Conservation (phyloP, 1,140 invertebrate species). For the Tribolium castaneum region DNA sequence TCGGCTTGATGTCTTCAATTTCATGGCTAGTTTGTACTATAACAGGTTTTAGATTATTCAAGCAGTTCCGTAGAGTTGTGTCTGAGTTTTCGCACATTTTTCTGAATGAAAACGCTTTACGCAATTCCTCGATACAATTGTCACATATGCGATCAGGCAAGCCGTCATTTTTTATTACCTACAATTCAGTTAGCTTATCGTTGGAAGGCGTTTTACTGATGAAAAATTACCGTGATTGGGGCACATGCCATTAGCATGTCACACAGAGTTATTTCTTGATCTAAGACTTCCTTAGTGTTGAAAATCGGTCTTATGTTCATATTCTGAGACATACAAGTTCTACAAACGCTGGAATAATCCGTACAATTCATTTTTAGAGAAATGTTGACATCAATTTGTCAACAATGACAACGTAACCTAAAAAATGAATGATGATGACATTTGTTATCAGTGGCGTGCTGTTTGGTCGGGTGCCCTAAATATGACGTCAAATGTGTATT, state of each 20-base stretch:
- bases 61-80: slow-evolving; percentile 44
- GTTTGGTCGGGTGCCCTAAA: too few species aligned
- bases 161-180: slow-evolving; percentile 54
- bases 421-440: too few species aligned
- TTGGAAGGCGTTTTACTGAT: not conserved
- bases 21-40: slow-evolving; percentile 19
- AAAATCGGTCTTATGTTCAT: slow-evolving; percentile 45
- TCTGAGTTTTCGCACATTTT: slow-evolving; percentile 55
- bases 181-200: slow-evolving; percentile 13
- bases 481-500: too few species aligned
- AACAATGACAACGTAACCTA: not conserved
- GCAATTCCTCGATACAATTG: slow-evolving; percentile 52
- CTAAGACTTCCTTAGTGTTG: slow-evolving; percentile 17
- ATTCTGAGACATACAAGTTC: slow-evolving; percentile 51
- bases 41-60: not conserved
- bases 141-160: slow-evolving; percentile 55
- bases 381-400: not conserved
- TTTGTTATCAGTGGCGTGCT: too few species aligned
- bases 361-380: not conserved
- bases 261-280: slow-evolving; percentile 22
- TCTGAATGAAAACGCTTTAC: slow-evolving; percentile 49
- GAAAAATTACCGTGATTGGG: slow-evolving; percentile 43
- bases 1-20: slow-evolving; percentile 6
- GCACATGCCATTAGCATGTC: slow-evolving; percentile 48
- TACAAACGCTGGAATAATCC: slow-evolving; percentile 38